Base-by-base conservation (phyloP, 2,888 invertebrate genomes). In the Teinopalpus imperialis region DNA sequence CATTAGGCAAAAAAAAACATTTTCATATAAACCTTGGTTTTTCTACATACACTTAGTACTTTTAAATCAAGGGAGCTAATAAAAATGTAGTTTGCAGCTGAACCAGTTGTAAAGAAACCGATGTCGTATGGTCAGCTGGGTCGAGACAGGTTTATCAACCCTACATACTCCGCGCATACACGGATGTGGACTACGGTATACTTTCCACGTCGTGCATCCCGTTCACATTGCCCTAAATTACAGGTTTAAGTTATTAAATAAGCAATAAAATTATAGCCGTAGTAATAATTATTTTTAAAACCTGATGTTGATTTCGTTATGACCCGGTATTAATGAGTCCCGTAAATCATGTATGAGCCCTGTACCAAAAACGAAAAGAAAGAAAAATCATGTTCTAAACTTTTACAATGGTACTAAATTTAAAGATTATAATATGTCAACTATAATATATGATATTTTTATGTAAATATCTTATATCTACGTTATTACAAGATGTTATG, bases 111-210 rank as follows among this genome's bases (percentile, higher is more conserved):
- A 61, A 69, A 68, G 69, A 74, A 76, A 77, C 77, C 75, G 73
- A 77, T 74, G 73, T 66, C 57, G 59, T 60, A 63, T 63, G 64
- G 59, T 53, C 56, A 50, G 50, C 46, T 51, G 47, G 24, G 48
- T 49, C 63, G 45, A 59, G 75, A 82, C 85, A 76, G 81, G 86
- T 83, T 81, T 76, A 63, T 68, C 76, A 76, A 76, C 78, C 71
- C 68, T 70, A 71, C 80, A 76, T 71, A 72, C 74, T 77, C 70
- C 66, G 62, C 67, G 69, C 69, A 76, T 74, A 82, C 70, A 76
- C 85, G 86, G 83, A 87, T 82, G 73, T 75, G 76, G 77, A 80
- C 80, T 85, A 85, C 86, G 85, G 85, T 81, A 79, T 73, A 70
- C 76, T 45, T 45, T 34, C 34, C 45, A 45, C 45, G 68, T 69